Evolutionary conservation across 2,113 vertebrate genomes (phyloP).

Genomic region (Aegotheles bennettii): DNA sequence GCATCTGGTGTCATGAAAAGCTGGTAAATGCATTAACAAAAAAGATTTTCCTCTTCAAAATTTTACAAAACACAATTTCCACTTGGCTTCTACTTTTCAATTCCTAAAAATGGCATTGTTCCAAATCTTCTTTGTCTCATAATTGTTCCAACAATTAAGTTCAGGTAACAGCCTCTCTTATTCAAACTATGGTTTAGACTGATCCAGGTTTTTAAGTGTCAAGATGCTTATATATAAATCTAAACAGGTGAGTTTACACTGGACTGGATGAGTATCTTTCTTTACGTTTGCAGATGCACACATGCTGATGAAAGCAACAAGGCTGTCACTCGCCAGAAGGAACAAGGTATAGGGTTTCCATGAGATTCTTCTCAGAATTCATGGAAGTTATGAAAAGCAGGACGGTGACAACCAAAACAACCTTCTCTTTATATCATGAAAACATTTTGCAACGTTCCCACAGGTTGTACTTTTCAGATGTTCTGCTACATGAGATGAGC

Average conservation of each 20-base stretch:
- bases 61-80: not conserved
- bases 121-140: not conserved
- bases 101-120: not conserved
- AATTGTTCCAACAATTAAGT: too few species aligned
- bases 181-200: accelerated
- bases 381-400: not conserved
- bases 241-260: not conserved
- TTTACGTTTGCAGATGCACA: too few species aligned
- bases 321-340: not conserved
- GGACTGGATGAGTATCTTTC: not conserved
- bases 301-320: not conserved
- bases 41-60: not conserved
- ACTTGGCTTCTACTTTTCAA: not conserved
- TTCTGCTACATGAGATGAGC: not conserved
- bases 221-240: not conserved
- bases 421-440: not conserved
- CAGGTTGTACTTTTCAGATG: not conserved
- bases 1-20: not conserved
- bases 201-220: not conserved
- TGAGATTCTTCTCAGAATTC: not conserved
- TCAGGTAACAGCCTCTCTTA: not conserved
- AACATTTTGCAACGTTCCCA: not conserved
- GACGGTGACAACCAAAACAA: not conserved
- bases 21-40: not conserved
- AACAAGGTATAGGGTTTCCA: not conserved